Evolutionary conservation across 2,797 vertebrate genomes (phyloP).

Genomic region (Momotus momota): DNA sequence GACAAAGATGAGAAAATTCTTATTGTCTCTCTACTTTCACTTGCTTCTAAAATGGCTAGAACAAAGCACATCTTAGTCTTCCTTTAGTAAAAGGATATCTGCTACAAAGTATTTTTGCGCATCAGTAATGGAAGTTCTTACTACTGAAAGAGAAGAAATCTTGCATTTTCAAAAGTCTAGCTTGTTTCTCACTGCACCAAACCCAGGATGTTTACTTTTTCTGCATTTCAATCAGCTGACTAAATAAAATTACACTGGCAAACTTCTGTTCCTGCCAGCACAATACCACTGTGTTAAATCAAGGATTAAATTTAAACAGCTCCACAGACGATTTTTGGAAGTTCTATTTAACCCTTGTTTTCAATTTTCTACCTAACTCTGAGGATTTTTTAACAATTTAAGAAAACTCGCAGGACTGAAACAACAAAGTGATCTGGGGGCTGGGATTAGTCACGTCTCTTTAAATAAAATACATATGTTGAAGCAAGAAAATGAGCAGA

Average conservation of each 20-base stretch:
- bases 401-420: conserved; percentile 36
- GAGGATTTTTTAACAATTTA: neutral
- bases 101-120: neutral
- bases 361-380: conserved; percentile 36
- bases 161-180: neutral
- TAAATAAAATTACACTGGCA: conserved; percentile 54
- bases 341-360: conserved; percentile 59
- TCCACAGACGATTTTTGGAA: conserved; percentile 39
- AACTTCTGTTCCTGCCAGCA: conserved; percentile 33
- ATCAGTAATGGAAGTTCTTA: neutral
- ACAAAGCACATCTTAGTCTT: neutral
- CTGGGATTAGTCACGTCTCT: conserved; percentile 56
- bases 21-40: neutral
- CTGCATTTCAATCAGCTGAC: conserved; percentile 56
- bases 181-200: neutral
- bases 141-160: neutral
- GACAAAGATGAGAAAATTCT: neutral
- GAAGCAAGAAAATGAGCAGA: conserved; percentile 61
- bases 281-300: conserved; percentile 19
- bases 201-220: conserved; percentile 52
- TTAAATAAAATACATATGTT: conserved; percentile 61
- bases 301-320: conserved; percentile 53
- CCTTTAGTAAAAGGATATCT: neutral
- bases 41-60: neutral
- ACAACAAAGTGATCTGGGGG: conserved; percentile 44